phyloP scores from a whole-genome alignment of 2,797 vertebrate genomes.

The Gallinago stenura region DNA sequence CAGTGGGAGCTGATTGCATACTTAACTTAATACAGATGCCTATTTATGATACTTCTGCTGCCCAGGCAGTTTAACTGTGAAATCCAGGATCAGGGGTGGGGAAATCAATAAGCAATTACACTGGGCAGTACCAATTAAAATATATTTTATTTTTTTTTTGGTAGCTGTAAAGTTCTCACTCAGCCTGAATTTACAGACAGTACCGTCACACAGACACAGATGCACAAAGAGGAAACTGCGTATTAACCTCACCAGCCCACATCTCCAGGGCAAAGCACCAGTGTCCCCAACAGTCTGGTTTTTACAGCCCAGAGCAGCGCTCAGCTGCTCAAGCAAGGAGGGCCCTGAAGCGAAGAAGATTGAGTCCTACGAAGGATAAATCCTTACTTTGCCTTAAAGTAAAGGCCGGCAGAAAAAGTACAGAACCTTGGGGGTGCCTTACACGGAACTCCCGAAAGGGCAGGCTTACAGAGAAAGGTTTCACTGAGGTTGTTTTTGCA shows the following conservation, averaged over 20 bases:
- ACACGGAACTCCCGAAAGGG: rapidly evolving
- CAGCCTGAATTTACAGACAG: background rate
- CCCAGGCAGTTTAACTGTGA: background rate
- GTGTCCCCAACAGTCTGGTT: rapidly evolving
- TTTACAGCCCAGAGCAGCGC: background rate
- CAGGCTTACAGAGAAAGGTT: rapidly evolving
- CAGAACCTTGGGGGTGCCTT: background rate
- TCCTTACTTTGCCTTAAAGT: background rate
- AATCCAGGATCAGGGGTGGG: background rate
- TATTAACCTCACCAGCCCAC: background rate
- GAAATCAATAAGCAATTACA: constrained; percentile 29
- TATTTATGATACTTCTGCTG: background rate
- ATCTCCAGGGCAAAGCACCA: background rate
- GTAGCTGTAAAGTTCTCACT: background rate
- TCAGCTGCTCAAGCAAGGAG: background rate
- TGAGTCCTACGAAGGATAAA: background rate
- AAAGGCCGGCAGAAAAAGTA: background rate
- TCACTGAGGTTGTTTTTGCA: background rate
- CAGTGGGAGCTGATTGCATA: background rate
- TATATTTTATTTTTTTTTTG: background rate
- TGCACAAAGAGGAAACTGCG: background rate
- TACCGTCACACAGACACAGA: background rate
- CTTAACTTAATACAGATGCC: background rate
- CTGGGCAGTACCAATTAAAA: background rate
- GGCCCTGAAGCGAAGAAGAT: background rate